Evolutionary conservation across 2,888 invertebrate genomes (phyloP), one percentile per base, ranked within the genome.

Genomic region (Argyra leucocephala): DNA sequence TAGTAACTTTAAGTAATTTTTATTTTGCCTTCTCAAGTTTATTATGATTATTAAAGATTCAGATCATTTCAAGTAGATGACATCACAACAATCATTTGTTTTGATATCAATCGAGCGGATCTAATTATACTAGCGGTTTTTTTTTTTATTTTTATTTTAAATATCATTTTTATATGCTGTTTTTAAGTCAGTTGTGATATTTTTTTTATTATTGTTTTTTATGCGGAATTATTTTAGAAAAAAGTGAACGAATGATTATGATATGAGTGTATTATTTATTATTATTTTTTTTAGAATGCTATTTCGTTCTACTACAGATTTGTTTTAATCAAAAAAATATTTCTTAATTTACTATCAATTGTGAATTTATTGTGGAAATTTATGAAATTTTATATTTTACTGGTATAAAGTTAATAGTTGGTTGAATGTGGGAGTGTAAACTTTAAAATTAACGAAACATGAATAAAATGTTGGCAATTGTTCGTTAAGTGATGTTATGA

Each of bases 81-180:
- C 59, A 59, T 59, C 59, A 59, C 59, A n/a, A n/a, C n/a, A 59
- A 15, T 59, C 22, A 23, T 59, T 59, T 59, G 59, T 59, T 23
- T 23, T 59, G 23, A 59, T 59, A 59, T 59, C 59, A 59, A 59
- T 59, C 59, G 59, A 59, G 59, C 59, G 59, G 59, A 59, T 59
- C 59, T 59, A 59, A 59, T 59, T 59, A 48, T 48, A 48, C 48
- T 48, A 18, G 48, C n/a, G 48, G 18, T 48, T 48, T 15, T 18
- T 48, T 18, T 5, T 48, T n/a, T 4, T 31, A n/a, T 31, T 5
- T 48, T 48, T 48, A 12, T 18, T n/a, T 48, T 48, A 10, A 10
- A 48, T n/a, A 48, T 48, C 18, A 48, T 48, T 37, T 5, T 5
- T 18, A 48, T 48, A 15, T 48, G n/a, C 18, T 48, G 18, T 48